A percentile compares a stretch with the other conserved stretches of the same genome.
Evolutionary conservation across 1,140 invertebrate genomes (phyloP).

Genomic region (Euwallacea fornicatus): DNA sequence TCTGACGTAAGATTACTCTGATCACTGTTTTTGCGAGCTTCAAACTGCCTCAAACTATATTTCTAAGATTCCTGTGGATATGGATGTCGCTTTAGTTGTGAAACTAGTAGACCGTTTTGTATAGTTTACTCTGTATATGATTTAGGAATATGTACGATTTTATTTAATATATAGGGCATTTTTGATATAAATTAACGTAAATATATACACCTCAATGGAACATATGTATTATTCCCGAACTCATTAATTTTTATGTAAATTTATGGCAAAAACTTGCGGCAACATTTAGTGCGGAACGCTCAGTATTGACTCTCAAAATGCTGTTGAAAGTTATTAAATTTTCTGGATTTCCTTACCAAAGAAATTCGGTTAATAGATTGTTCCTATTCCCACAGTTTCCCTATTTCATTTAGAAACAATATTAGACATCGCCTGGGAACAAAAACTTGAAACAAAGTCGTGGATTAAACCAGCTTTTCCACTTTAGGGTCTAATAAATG

Average conservation of each 20-base stretch:
- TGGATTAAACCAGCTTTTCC: slow-evolving; percentile 9
- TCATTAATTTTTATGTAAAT: slow-evolving; percentile 10
- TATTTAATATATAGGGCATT: neutral
- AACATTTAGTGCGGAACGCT: neutral
- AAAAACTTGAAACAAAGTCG: slow-evolving; percentile 21
- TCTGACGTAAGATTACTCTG: too few species aligned
- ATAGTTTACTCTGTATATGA: neutral
- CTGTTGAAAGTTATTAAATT: too few species aligned
- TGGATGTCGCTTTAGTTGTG: neutral
- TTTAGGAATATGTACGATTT: too few species aligned
- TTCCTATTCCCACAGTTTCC: neutral
- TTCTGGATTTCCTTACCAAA: neutral
- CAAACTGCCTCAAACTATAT: too few species aligned
- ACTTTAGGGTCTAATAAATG: slow-evolving; percentile 21
- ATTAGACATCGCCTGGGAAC: slow-evolving; percentile 5
- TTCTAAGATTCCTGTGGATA: too few species aligned
- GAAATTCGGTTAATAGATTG: slow-evolving; percentile 1
- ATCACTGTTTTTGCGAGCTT: too few species aligned
- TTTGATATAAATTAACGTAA: slow-evolving; percentile 10
- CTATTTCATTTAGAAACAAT: slow-evolving; percentile 13
- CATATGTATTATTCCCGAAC: slow-evolving; percentile 7
- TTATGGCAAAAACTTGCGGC: neutral
- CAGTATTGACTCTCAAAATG: too few species aligned
- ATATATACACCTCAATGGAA: slow-evolving; percentile 8
- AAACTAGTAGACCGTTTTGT: neutral